Evolutionary conservation across 2,113 vertebrate species (phyloP).

Genomic region (Brachyistius frenatus): DNA sequence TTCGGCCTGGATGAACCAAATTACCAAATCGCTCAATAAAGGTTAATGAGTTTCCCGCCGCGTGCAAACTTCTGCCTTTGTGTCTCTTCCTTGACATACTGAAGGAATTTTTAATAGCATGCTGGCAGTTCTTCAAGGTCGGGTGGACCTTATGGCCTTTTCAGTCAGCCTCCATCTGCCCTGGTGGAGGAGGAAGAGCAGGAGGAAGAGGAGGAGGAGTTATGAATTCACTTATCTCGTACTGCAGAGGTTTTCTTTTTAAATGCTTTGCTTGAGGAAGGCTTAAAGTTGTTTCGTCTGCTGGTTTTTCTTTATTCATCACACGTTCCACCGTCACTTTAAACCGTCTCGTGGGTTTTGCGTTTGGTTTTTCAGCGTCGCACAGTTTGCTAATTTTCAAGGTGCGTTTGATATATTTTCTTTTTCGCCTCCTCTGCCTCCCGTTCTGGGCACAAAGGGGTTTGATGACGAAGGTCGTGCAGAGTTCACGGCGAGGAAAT

Average conservation of each 20-base stretch:
- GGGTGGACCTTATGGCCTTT: constrained; percentile 68
- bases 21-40: constrained; percentile 40
- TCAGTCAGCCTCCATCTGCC: constrained; percentile 68
- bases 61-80: constrained; percentile 43
- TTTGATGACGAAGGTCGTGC: not conserved
- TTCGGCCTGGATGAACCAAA: constrained; percentile 34
- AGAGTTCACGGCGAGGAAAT: not conserved
- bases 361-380: not conserved
- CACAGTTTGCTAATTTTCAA: not conserved
- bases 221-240: constrained; percentile 38
- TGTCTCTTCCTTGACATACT: constrained; percentile 42
- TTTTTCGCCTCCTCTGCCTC: not conserved
- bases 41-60: constrained; percentile 59
- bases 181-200: constrained; percentile 8
- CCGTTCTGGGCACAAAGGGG: not conserved
- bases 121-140: constrained; percentile 68
- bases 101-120: constrained; percentile 52
- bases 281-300: constrained; percentile 18
- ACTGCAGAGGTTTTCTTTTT: constrained; percentile 18
- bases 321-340: constrained; percentile 34
- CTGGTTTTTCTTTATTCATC: constrained; percentile 31
- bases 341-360: not conserved
- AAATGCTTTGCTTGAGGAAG: constrained; percentile 1
- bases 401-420: not conserved
- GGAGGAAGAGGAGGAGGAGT: constrained; percentile 16